Percentiles rank a stretch among this genome's conserved stretches.
These are phyloP conservation scores for Coluber constrictor DNA, from an alignment of 2,797 vertebrate genomes.

Conservation along the genomic window DNA sequence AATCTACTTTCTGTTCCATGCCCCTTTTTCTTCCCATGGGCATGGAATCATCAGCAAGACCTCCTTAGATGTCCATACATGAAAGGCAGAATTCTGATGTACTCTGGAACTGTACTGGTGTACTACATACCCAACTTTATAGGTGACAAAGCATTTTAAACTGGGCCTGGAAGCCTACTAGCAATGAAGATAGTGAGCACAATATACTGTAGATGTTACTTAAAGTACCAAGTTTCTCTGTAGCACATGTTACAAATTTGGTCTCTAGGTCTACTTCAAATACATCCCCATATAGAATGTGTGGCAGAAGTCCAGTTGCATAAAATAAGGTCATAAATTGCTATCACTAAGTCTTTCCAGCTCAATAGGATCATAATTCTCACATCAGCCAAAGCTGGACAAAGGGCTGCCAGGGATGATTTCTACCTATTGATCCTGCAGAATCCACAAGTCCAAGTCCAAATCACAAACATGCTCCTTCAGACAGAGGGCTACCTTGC, in stretches of 20 bases:
- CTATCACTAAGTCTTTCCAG: background rate
- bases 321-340: background rate
- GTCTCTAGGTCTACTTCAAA: background rate
- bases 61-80: background rate
- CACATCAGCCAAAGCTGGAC: background rate
- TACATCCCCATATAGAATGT: background rate
- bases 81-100: background rate
- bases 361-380: background rate
- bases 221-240: background rate
- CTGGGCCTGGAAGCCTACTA: background rate
- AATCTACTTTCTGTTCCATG: background rate
- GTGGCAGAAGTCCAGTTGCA: background rate
- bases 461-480: background rate
- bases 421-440: background rate
- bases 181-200: background rate
- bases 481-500: background rate
- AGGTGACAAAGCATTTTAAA: background rate
- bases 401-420: background rate
- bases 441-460: background rate
- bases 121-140: background rate
- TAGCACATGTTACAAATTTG: background rate
- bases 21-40: background rate
- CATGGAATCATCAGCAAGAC: background rate
- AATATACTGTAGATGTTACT: background rate
- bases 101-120: background rate